A percentile compares a stretch with the other conserved stretches of the same genome.
Evolutionary conservation across 2,888 invertebrate genomes (phyloP).

Genomic region (Argyresthia albistria): DNA sequence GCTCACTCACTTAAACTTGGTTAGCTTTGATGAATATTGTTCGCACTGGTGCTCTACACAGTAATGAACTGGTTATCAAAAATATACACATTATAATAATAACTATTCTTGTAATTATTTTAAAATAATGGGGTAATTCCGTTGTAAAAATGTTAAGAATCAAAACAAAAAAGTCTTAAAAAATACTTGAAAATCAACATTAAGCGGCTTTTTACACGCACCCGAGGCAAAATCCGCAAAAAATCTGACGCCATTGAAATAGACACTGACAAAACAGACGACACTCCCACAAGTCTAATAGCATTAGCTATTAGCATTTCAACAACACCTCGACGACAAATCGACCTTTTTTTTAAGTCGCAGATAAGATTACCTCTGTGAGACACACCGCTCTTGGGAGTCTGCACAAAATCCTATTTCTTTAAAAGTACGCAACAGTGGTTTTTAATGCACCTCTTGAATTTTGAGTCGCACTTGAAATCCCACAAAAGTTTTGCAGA

Average conservation of each 20-base stretch:
- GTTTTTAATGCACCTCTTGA: slow-evolving; percentile 48
- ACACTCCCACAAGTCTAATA: slow-evolving; percentile 20
- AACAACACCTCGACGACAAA: slow-evolving; percentile 37
- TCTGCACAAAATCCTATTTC: slow-evolving; percentile 61
- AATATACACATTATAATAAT: too few species aligned
- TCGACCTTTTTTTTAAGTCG: slow-evolving; percentile 33
- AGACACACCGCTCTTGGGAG: slow-evolving; percentile 20
- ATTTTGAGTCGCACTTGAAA: slow-evolving; percentile 53
- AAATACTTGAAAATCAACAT: neutral
- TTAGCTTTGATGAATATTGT: slow-evolving; percentile 40
- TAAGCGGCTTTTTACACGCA: neutral
- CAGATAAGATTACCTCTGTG: slow-evolving; percentile 47
- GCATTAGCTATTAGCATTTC: too few species aligned
- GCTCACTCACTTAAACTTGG: slow-evolving; percentile 5
- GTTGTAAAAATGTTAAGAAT: too few species aligned
- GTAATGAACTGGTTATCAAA: neutral
- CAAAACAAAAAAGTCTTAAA: too few species aligned
- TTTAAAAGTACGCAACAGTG: slow-evolving; percentile 57
- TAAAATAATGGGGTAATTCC: too few species aligned
- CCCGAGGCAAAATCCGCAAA: neutral
- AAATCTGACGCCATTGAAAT: slow-evolving; percentile 6
- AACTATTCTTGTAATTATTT: too few species aligned
- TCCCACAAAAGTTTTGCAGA: slow-evolving; percentile 41
- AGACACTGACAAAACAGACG: neutral
- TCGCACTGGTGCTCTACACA: slow-evolving; percentile 12